Evolutionary conservation across 1,140 invertebrate genomes (phyloP), one percentile per base, ranked within the genome.

Genomic region (Hycleus cichorii): DNA sequence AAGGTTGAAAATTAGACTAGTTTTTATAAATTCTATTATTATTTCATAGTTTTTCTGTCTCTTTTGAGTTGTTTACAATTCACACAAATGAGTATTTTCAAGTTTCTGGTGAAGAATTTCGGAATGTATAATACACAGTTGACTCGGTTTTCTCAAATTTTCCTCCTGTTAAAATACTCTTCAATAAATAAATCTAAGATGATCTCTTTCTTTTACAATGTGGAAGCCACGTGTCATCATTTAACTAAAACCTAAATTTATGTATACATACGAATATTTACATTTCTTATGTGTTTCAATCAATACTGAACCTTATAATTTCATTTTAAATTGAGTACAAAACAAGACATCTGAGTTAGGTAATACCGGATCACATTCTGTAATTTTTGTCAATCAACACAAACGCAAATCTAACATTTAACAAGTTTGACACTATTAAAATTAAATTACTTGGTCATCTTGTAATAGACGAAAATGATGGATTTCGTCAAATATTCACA

Each of bases 11-110:
- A 47, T n/a, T 18, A 2, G 38, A 47, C 44, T 27, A 12, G 8
- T 49, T 49, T 57, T 49, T 25, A 57, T 32, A 56, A 57, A 49
- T 49, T 57, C 47, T 57, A 57, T 42, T 32, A 32, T 42, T 42
- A 42, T 42, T 54, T 54, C 46, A 54, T 54, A 54, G 39, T 45
- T 54, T 7, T 7, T 42, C 40, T 11, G 32, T 53, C 51, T 53
- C 44, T 57, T 59, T 54, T 60, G 53, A 60, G 44, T 60, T 46
- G 59, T 60, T 60, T 59, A 60, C 52, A 54, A 60, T 60, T 61
- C 59, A 58, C 59, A 61, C 59, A 57, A 58, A 62, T 62, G 60
- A 62, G 60, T 62, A 62, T 62, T 62, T 18, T 18, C 18, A 18
- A 18, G 18, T 18, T 62, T 51, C 32, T 54, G 56, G 47, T 49